Base-by-base conservation (phyloP, 2,113 vertebrate genomes). In the Okapia johnstoni region DNA sequence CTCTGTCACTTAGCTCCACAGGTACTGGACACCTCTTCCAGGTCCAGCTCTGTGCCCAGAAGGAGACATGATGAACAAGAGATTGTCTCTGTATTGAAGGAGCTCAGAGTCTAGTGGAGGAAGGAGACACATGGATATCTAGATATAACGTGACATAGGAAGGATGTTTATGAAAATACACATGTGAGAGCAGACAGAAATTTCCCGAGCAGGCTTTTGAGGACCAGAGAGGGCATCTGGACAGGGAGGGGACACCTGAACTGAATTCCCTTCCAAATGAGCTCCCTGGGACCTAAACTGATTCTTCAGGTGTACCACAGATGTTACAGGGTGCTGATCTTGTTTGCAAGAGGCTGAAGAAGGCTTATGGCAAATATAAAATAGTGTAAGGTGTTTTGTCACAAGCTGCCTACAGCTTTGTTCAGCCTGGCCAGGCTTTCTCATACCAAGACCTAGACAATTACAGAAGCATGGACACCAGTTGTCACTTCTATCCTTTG, bases 101-200 rank as follows among this genome's bases (percentile, higher is more conserved):
- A 61, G 48, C 19, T 30, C 40, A 7, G 54, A n/a, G 55, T 57
- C 16, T 6, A 6, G 26, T 11, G 86, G 43, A 50, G 21, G 10
- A 26, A 16, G 46, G 26, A 23, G 26, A 16, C n/a, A 6, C 2
- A 1, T 2, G 1, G 7, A 19, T 7, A 46, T 90, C 48, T 13
- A 6, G n/a, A 5, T 28, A 12, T 52, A 26, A 36, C 2, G 16
- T 33, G 33, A 19, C 0, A 1, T 4, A 5, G 8, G 46, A 48
- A 26, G 80, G 63, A 19, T 10, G 2, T 33, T 55, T 58, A 50
- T 9, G 26, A 58, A 30, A 16, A 63, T 7, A 25, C 5, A 1
- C 2, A 10, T 0, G 2, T 16, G 25, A 28, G 48, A 57, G 33
- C 43, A 76, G 28, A 46, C 86, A 66, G 89, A 5, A 12, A 50